Evolutionary conservation across 2,888 invertebrate genomes (phyloP), one percentile per base, ranked within the genome.

Genomic region (Harpagoxenus sublaevis): DNA sequence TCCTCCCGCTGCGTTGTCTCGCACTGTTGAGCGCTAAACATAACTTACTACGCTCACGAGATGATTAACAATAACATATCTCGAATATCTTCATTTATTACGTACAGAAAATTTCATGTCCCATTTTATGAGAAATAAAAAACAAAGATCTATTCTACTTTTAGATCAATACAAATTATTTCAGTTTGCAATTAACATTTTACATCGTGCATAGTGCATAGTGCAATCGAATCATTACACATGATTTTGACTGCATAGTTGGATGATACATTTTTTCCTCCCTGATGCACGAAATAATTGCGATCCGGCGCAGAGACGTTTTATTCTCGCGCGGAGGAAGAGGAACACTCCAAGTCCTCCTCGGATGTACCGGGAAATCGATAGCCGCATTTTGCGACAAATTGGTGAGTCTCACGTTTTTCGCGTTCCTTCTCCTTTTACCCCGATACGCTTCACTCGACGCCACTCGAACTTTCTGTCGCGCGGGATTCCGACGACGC

Each of bases 371-470:
- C 60, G 57, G 65, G 78, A 86, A 92, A 91, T 91, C 92, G 91
- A 92, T 92, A 92, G 87, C 60, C 63, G 86, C 84, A 86, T 91
- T 90, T 86, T 87, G 88, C 89, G 88, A 91, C 90, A 92, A 92
- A 92, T 93, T 92, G 92, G 92, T 89, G 92, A 92, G 91, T 90
- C 88, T 92, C 90, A 75, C 86, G 86, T 91, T 91, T 91, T 89
- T 86, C 89, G 86, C 84, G 71, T 87, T 89, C 84, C 88, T 85
- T 82, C 78, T 66, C 42, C 70, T 84, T 45, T 53, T 60, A 63
- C 51, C 62, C 73, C 73, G 81, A 65, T 70, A 66, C 84, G 78
- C 73, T 60, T 51, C 87, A 81, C 88, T 86, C 84, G 66, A 77
- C 70, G 63, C 77, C 87, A 89, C 90, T 90, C 89, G 88, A 91